Evolutionary conservation across 2,113 vertebrate genomes (phyloP).

Genomic region (Philantomba maxwellii): DNA sequence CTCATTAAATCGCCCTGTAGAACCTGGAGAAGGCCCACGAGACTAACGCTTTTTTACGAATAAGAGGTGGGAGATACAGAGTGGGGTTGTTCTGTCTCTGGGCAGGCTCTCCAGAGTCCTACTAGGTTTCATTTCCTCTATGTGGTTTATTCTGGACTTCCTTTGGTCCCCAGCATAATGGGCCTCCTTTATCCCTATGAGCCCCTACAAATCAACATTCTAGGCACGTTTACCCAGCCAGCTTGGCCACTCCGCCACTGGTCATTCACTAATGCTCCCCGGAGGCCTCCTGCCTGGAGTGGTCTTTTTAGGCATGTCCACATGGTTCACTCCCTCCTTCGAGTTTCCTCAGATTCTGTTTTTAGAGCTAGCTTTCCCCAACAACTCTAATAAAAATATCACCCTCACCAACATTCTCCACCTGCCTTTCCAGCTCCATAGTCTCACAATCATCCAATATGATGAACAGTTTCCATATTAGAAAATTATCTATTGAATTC

Average conservation of each 20-base stretch:
- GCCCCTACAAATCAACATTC: too few species aligned
- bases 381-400: background rate
- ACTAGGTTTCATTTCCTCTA: background rate
- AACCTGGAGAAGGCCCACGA: background rate
- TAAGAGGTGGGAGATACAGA: background rate
- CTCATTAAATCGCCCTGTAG: background rate
- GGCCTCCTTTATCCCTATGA: background rate
- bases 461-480: too few species aligned
- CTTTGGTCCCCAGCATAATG: too few species aligned
- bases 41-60: background rate
- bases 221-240: fast-evolving
- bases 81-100: background rate
- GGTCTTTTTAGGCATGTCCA: background rate
- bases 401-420: too few species aligned
- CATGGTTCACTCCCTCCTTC: background rate
- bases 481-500: background rate
- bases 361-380: background rate
- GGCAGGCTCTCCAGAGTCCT: background rate
- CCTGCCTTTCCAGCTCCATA: background rate
- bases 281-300: background rate
- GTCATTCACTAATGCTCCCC: fast-evolving
- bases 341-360: background rate
- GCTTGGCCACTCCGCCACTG: background rate
- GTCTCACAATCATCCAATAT: background rate
- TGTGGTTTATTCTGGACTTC: background rate